phyloP scores from a whole-genome alignment of 2,113 vertebrate species.

The Baryphthengus martii region DNA sequence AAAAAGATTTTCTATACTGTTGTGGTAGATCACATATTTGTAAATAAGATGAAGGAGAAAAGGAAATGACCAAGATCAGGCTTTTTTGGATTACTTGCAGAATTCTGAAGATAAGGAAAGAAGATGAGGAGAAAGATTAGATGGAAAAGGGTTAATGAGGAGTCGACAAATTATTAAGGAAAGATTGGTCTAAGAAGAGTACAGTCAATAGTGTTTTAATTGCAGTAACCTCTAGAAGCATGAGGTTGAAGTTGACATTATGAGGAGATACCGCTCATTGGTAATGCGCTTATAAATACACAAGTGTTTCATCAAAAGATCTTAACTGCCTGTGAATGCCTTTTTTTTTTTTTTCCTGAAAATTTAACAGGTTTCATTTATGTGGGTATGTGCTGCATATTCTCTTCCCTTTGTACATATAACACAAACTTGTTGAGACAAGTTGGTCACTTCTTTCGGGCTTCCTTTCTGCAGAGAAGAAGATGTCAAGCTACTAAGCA shows the following conservation, averaged over 20 bases:
- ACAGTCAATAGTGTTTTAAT: background rate
- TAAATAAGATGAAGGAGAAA: background rate
- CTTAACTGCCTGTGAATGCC: background rate
- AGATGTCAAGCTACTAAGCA: background rate
- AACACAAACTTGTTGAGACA: background rate
- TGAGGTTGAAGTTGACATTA: accelerated
- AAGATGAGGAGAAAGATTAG: background rate
- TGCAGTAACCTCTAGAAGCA: background rate
- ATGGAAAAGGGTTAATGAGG: background rate
- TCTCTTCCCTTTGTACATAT: background rate
- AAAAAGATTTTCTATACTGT: background rate
- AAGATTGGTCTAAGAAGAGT: background rate
- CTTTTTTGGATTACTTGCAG: background rate
- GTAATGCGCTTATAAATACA: background rate
- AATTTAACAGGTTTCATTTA: background rate
- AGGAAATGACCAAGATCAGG: background rate
- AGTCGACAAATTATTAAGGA: background rate
- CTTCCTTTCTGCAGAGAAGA: background rate
- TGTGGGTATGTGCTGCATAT: background rate
- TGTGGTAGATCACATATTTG: background rate
- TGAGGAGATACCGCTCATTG: background rate
- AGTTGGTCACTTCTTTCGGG: background rate
- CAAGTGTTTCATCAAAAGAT: background rate
- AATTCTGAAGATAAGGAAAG: background rate
- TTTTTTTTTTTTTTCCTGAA: background rate